Conservation (phyloP, 1,140 invertebrate genomes). For the Aphaenogaster ashmeadi region DNA sequence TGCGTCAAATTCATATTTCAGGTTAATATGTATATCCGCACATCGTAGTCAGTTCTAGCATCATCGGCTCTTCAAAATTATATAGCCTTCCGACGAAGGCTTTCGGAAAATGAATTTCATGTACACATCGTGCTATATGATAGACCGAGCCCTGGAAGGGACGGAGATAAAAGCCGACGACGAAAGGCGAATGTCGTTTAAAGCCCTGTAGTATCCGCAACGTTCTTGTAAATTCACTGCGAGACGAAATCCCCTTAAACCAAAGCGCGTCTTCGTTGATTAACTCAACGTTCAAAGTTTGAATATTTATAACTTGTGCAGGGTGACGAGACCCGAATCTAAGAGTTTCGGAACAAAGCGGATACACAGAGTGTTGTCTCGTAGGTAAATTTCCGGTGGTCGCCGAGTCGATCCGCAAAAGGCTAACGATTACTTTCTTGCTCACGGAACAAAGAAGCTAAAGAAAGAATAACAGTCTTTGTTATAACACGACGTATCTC, state of each 20-base stretch:
- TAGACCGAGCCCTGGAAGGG: background rate
- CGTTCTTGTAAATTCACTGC: conserved; percentile 44
- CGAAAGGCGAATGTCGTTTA: conserved; percentile 58
- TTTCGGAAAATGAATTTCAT: conserved; percentile 47
- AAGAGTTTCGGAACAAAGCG: conserved; percentile 62
- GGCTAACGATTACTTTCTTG: conserved; percentile 68
- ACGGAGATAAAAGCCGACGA: conserved; percentile 16
- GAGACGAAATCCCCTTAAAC: conserved; percentile 55
- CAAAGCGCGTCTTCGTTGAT: conserved; percentile 63
- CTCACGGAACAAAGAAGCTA: conserved; percentile 1
- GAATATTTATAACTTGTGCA: conserved; percentile 70
- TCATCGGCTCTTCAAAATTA: background rate
- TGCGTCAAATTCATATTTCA: background rate
- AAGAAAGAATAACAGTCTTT: conserved; percentile 48
- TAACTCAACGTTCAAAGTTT: conserved; percentile 68
- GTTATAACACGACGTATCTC: background rate
- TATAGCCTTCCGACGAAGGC: background rate
- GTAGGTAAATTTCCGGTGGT: conserved; percentile 69
- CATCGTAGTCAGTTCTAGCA: background rate
- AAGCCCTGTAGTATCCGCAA: conserved; percentile 50
- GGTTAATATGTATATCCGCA: background rate
- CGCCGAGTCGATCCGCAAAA: conserved; percentile 57
- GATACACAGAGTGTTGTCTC: conserved; percentile 2
- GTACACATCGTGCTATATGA: background rate
- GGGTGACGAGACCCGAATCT: conserved; percentile 2